Conservation (phyloP, 2,797 vertebrate species). For the Danio choprae region DNA sequence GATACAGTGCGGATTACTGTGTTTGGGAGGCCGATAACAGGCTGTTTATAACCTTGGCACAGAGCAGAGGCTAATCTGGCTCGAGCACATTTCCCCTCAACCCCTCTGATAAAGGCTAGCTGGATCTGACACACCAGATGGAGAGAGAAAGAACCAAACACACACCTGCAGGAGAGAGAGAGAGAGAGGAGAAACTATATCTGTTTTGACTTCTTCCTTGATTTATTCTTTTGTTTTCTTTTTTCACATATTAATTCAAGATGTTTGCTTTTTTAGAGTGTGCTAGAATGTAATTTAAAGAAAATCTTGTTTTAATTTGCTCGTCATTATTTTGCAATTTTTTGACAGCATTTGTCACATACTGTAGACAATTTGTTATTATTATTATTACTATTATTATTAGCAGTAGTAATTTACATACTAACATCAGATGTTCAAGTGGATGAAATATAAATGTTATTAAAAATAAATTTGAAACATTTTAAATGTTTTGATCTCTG, state of each 20-base stretch:
- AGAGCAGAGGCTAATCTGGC: slow-evolving; percentile 95
- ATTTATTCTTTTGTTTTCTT: not conserved
- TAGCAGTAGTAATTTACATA: too few relatives aligned
- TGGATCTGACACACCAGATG: slow-evolving; percentile 69
- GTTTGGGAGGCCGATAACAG: slow-evolving; percentile 96
- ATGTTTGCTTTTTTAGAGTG: not conserved
- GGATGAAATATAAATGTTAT: too few relatives aligned
- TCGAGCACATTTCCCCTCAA: slow-evolving; percentile 90
- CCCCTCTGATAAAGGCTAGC: slow-evolving; percentile 87
- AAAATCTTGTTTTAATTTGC: not conserved
- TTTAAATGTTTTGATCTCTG: too few relatives aligned
- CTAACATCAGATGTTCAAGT: too few relatives aligned
- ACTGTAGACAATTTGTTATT: too few relatives aligned
- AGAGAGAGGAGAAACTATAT: slow-evolving; percentile 68
- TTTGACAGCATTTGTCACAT: not conserved
- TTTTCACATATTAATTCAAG: slow-evolving; percentile 10
- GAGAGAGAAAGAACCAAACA: slow-evolving; percentile 69
- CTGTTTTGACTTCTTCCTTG: slow-evolving; percentile 5
- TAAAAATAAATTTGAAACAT: too few relatives aligned
- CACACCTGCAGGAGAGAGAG: slow-evolving; percentile 75
- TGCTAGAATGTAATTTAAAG: not conserved
- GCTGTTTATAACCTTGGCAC: slow-evolving; percentile 99
- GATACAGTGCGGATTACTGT: slow-evolving; percentile 99
- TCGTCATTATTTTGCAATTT: slow-evolving; percentile 16
- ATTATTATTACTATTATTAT: too few relatives aligned